phyloP scores from a whole-genome alignment of 2,797 vertebrate genomes.

The Schizopygopsis malacanthus region DNA sequence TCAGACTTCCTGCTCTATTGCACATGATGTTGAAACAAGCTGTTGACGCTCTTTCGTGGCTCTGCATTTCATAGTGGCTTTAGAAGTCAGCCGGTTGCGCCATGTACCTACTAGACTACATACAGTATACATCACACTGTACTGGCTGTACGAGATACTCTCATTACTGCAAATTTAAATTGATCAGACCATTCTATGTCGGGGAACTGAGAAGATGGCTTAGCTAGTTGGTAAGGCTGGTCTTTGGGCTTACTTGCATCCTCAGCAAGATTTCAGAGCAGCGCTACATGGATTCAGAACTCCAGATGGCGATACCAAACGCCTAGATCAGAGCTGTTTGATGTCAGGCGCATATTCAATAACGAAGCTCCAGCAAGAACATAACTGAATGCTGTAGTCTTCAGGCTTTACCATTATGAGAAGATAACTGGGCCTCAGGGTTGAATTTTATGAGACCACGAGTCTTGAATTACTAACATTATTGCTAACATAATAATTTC shows the following conservation, averaged over 20 bases:
- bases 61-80: conserved; percentile 10
- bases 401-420: conserved; percentile 31
- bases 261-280: conserved; percentile 36
- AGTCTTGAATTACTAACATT: conserved; percentile 21
- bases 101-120: background rate
- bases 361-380: conserved; percentile 34
- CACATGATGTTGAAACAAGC: conserved; percentile 34
- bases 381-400: conserved; percentile 39
- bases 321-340: conserved; percentile 39
- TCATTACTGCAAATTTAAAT: conserved; percentile 21
- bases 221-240: conserved; percentile 26
- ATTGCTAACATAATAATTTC: background rate
- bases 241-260: conserved; percentile 20
- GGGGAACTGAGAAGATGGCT: conserved; percentile 18
- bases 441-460: conserved; percentile 10
- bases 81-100: background rate
- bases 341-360: conserved; percentile 34
- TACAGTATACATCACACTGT: conserved; percentile 3
- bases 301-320: conserved; percentile 42
- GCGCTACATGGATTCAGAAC: conserved; percentile 40
- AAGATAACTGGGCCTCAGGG: conserved; percentile 14
- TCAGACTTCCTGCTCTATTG: conserved; percentile 40
- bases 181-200: conserved; percentile 34
- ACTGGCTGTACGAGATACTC: background rate
- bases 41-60: conserved; percentile 9